These are phyloP conservation scores for Anguilla pacifica DNA, from an alignment of 2,797 vertebrate species.

Conservation along the genomic window DNA sequence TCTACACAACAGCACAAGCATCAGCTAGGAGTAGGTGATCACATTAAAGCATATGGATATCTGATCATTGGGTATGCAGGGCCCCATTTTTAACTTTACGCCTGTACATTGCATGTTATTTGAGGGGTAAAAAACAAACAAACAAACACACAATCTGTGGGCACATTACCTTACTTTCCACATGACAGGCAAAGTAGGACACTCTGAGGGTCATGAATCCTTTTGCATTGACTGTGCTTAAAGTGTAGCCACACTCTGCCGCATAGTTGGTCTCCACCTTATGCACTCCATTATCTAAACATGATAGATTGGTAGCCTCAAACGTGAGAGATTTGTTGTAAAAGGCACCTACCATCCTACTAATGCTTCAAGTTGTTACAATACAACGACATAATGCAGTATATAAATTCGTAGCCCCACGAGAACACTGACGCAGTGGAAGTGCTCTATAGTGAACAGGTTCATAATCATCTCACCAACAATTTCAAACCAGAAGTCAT, in stretches of 20 bases:
- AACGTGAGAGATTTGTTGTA: not conserved
- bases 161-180: constrained; percentile 6
- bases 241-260: constrained; percentile 68
- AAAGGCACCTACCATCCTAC: not conserved
- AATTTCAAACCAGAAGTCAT: constrained; percentile 59
- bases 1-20: constrained; percentile 1
- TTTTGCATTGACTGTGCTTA: constrained; percentile 20
- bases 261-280: constrained; percentile 40
- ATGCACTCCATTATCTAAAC: constrained; percentile 12
- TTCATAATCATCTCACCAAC: constrained; percentile 50
- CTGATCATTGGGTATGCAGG: not conserved
- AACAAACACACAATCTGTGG: not conserved
- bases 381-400: not conserved
- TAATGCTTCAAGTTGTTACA: not conserved
- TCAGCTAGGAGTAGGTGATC: not conserved
- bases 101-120: not conserved
- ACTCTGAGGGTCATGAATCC: constrained; percentile 58
- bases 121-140: not conserved
- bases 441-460: not conserved
- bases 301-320: not conserved
- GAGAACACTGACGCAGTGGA: too few species aligned
- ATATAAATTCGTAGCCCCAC: too few species aligned
- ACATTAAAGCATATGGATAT: not conserved
- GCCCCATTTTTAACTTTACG: not conserved
- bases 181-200: constrained; percentile 55